phyloP scores from a whole-genome alignment of 1,140 invertebrate genomes.

The Dolichoris vasculosae region DNA sequence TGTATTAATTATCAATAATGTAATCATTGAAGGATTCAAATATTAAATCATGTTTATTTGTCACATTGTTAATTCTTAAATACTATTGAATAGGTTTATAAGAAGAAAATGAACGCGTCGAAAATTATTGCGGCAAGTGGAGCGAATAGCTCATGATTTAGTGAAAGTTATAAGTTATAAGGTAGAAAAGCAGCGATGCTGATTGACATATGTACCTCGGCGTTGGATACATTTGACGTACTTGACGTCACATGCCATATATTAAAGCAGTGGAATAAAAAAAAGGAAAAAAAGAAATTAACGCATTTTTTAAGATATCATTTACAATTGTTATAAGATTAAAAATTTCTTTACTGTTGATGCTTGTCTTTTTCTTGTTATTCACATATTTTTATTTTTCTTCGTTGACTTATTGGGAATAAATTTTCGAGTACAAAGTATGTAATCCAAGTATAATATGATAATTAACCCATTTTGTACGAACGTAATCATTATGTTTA shows the following conservation, averaged over 20 bases:
- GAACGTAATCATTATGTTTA: too few species aligned
- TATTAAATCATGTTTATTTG: too few species aligned
- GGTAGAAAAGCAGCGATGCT: neutral
- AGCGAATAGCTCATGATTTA: constrained; percentile 57
- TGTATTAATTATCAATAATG: neutral
- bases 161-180: constrained; percentile 65
- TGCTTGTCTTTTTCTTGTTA: neutral
- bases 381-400: too few species aligned
- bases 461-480: too few species aligned
- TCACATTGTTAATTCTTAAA: too few species aligned
- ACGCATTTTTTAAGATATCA: neutral
- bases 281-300: constrained; percentile 37
- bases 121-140: constrained; percentile 60
- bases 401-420: too few species aligned
- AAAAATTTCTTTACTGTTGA: neutral
- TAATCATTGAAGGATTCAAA: too few species aligned
- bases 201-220: neutral
- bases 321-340: neutral
- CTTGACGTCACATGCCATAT: constrained; percentile 47
- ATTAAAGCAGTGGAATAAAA: constrained; percentile 10
- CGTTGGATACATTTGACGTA: constrained; percentile 29
- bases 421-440: too few species aligned
- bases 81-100: too few species aligned
- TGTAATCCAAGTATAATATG: too few species aligned
- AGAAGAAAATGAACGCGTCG: too few species aligned